phyloP scores from a whole-genome alignment of 2,888 invertebrate species.

The Leptothorax acervorum region DNA sequence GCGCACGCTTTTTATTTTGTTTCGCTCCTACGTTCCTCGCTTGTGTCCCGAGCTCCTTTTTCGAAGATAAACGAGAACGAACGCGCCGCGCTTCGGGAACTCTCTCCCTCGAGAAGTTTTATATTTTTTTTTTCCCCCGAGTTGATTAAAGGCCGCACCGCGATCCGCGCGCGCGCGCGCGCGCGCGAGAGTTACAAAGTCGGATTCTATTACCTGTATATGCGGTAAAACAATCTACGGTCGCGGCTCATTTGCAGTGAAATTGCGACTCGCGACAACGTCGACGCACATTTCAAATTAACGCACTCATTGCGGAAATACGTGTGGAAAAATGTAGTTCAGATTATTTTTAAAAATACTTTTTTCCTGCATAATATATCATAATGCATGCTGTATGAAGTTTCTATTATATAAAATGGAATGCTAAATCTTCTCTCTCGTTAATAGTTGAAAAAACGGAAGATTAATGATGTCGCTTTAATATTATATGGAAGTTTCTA shows the following conservation, averaged over 20 bases:
- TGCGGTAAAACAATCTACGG: conserved; percentile 48
- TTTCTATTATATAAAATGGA: conserved; percentile 1
- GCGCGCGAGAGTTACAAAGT: conserved; percentile 40
- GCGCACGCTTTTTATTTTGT: conserved; percentile 38
- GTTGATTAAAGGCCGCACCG: conserved; percentile 50
- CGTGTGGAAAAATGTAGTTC: not conserved
- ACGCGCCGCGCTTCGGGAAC: conserved; percentile 54
- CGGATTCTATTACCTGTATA: conserved; percentile 51
- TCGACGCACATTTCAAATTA: conserved; percentile 27
- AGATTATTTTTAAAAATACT: not conserved
- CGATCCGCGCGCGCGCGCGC: not conserved
- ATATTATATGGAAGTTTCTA: conserved; percentile 13
- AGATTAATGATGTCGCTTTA: conserved; percentile 36
- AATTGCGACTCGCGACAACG: conserved; percentile 36
- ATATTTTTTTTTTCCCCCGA: conserved; percentile 53
- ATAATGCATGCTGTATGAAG: not conserved
- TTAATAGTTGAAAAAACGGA: not conserved
- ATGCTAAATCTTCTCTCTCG: not conserved
- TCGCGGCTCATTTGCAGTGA: conserved; percentile 47
- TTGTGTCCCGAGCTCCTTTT: conserved; percentile 54
- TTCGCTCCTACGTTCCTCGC: conserved; percentile 47
- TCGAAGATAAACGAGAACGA: conserved; percentile 67
- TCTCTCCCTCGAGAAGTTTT: conserved; percentile 66
- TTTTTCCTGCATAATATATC: not conserved
- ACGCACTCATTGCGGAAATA: conserved; percentile 35